Conservation (phyloP, 1,140 invertebrate genomes). For the Hermetia illucens region DNA sequence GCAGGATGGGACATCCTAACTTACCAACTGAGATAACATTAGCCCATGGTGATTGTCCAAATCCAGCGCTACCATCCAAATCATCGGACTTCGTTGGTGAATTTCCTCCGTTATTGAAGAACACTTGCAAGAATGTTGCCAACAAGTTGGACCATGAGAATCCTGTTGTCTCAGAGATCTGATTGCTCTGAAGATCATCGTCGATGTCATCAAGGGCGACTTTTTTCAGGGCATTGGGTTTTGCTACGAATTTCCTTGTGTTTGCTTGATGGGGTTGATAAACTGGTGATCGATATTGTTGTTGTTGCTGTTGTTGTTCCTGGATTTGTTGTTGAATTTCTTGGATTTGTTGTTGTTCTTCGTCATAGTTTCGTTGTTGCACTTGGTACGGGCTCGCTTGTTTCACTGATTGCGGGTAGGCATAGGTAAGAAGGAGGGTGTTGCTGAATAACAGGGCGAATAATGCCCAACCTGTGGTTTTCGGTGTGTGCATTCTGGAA, state of each 20-base stretch:
- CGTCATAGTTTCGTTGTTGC: slow-evolving; percentile 28
- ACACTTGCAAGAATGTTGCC: slow-evolving; percentile 59
- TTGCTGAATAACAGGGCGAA: slow-evolving; percentile 38
- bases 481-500: slow-evolving; percentile 32
- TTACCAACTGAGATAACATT: slow-evolving; percentile 60
- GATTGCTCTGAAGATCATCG: slow-evolving; percentile 61
- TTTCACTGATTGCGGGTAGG: no score
- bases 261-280: not conserved
- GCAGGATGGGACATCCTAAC: no score
- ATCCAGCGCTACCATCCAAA: slow-evolving; percentile 45
- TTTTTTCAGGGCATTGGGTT: slow-evolving; percentile 76
- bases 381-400: no score
- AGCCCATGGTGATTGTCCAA: slow-evolving; percentile 65
- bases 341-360: slow-evolving; percentile 29
- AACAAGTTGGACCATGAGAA: slow-evolving; percentile 79
- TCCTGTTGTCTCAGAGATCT: slow-evolving; percentile 53
- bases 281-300: not conserved
- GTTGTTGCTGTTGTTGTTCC: not conserved
- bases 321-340: slow-evolving; percentile 19
- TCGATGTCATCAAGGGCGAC: slow-evolving; percentile 66
- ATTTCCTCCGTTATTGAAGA: slow-evolving; percentile 50
- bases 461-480: slow-evolving; percentile 36
- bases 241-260: slow-evolving; percentile 63
- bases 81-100: slow-evolving; percentile 71
- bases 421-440: slow-evolving; percentile 36